Evolutionary conservation across 2,797 vertebrate genomes (phyloP).

Genomic region (Rhinophrynus dorsalis): DNA sequence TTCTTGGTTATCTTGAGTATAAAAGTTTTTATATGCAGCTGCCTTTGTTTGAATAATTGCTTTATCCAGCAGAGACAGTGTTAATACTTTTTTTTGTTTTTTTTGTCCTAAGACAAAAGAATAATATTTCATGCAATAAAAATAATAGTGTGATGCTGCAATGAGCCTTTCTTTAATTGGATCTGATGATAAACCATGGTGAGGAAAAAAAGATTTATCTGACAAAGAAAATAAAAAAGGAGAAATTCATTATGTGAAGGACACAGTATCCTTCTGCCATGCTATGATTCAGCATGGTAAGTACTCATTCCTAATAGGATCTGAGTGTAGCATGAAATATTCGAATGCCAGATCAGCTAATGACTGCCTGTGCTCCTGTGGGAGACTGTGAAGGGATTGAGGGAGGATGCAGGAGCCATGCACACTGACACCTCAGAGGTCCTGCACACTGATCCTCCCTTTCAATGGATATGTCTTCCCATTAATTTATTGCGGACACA

Average conservation of each 20-base stretch:
- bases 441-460: not conserved
- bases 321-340: constrained; percentile 92
- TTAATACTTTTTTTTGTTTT: constrained; percentile 4
- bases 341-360: constrained; percentile 81
- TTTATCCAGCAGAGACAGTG: not conserved
- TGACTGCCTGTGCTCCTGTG: constrained; percentile 92
- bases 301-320: constrained; percentile 97
- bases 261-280: constrained; percentile 84
- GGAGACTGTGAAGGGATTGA: constrained; percentile 63
- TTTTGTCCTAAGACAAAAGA: constrained; percentile 16
- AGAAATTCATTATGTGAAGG: constrained; percentile 91
- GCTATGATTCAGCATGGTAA: constrained; percentile 86
- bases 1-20: no score
- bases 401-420: not conserved
- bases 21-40: no score
- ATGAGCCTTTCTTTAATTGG: constrained; percentile 63
- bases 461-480: no score
- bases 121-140: constrained; percentile 53
- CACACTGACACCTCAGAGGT: not conserved
- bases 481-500: no score
- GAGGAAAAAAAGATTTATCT: constrained; percentile 52
- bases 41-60: not conserved
- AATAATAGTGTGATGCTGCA: constrained; percentile 40
- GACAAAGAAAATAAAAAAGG: constrained; percentile 59
- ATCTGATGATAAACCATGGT: constrained; percentile 55